Evolutionary conservation across 2,113 vertebrate species (phyloP).

Genomic region (Junco hyemalis): DNA sequence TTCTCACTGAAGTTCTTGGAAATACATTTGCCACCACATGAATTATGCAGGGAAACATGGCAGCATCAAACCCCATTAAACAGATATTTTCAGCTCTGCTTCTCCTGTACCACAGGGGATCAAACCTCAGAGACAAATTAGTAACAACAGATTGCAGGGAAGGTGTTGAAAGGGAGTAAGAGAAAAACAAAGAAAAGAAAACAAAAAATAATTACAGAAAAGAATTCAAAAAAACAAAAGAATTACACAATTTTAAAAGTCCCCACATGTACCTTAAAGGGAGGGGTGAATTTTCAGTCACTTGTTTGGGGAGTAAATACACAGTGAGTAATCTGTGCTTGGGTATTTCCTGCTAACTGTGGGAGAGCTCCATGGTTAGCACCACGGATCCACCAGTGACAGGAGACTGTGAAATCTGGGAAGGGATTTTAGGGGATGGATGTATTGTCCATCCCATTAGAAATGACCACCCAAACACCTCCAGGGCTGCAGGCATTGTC

Average conservation of each 20-base stretch:
- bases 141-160: not conserved
- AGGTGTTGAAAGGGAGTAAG: not conserved
- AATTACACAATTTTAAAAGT: not conserved
- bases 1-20: not conserved
- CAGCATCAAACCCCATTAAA: not conserved
- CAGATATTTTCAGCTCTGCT: not conserved
- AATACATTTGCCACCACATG: not conserved
- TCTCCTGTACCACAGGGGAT: not conserved
- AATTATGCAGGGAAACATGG: not conserved
- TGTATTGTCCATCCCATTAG: not conserved
- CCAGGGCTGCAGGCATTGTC: not conserved
- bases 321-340: not conserved
- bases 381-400: not conserved
- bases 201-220: not conserved
- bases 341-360: not conserved
- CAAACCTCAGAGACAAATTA: not conserved
- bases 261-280: not conserved
- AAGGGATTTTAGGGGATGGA: not conserved
- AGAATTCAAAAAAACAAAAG: not conserved
- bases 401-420: not conserved
- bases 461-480: not conserved
- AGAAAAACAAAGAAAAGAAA: not conserved
- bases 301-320: not conserved
- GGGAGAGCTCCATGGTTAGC: not conserved
- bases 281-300: not conserved